Conservation (phyloP, 2,797 vertebrate species). For the Euthynnus affinis region DNA sequence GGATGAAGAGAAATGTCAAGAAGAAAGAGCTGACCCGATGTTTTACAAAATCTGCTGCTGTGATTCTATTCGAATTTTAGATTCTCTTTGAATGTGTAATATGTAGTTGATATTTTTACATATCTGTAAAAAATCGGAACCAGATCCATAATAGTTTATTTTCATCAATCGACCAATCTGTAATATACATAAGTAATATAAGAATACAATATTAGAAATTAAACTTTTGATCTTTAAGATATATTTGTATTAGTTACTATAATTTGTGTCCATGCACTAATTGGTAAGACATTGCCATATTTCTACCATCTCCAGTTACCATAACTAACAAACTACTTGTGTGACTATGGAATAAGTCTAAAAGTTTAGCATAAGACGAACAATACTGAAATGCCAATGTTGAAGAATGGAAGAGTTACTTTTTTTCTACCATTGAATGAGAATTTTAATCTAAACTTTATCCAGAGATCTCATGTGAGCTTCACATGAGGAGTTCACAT, state of each 20-base stretch:
- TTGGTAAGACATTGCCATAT: background rate
- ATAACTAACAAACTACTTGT: background rate
- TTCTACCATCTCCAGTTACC: background rate
- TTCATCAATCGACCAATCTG: constrained; percentile 20
- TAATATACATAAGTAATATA: background rate
- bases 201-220: background rate
- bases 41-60: background rate
- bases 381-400: background rate
- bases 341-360: background rate
- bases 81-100: constrained; percentile 16
- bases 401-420: background rate
- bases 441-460: background rate
- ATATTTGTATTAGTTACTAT: background rate
- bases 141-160: background rate
- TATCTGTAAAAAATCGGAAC: too few species aligned
- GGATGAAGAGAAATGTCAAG: constrained; percentile 16
- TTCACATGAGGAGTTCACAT: background rate
- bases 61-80: constrained; percentile 12
- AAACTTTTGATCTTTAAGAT: background rate
- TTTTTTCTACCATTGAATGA: background rate
- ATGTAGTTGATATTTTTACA: background rate
- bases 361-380: background rate
- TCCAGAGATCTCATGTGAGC: background rate
- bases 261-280: background rate
- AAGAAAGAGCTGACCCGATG: background rate